Base-by-base conservation (phyloP, 2,888 invertebrate genomes). In the Heteromyza rotundicornis region DNA sequence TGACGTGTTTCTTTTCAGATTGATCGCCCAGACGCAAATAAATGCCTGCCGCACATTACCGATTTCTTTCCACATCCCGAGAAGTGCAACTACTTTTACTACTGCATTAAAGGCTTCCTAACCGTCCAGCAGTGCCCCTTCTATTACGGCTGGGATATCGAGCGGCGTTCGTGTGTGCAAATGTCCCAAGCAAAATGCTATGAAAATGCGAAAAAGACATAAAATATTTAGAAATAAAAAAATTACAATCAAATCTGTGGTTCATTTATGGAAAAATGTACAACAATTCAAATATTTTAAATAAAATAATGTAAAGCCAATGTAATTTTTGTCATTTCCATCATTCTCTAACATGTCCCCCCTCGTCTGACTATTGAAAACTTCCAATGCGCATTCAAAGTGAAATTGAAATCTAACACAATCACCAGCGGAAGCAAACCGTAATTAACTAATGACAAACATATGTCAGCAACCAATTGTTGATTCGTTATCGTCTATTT, bases 111-210 rank as follows among this genome's bases (percentile, higher is more conserved):
- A 64, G 82, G 82, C 0, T 80, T 73, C 60, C 72, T 79, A 24
- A 80, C 81, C 8, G 61, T 82, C 24, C 82, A 82, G 54, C 82
- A 82, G 62, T 82, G 82, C 55, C 82, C 82, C 49, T 82, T 80
- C 66, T 76, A 74, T 60, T 80, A 82, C 60, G 76, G 82, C 56
- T 82, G 80, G 77, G 82, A 82, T 58, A 68, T 76, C n/a, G 79
- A 80, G 47, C 68, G 76, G 1, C 74, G 78, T 17, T 71, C 78
- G 24, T 79, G 79, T 57, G 74, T 80, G 35, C 75, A 73, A 50
- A 67, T 80, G 59, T 65, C 70, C n/a, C 72, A 76, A 60, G 80
- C 75, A 62, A 79, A 79, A 62, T 79, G 79, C 60, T 78, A 62
- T 35, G 66, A 63, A 35, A 70, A 57, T 44, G 59, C 75, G 27